Conservation (phyloP, 2,797 vertebrate species). For the Gobio occitaniae region DNA sequence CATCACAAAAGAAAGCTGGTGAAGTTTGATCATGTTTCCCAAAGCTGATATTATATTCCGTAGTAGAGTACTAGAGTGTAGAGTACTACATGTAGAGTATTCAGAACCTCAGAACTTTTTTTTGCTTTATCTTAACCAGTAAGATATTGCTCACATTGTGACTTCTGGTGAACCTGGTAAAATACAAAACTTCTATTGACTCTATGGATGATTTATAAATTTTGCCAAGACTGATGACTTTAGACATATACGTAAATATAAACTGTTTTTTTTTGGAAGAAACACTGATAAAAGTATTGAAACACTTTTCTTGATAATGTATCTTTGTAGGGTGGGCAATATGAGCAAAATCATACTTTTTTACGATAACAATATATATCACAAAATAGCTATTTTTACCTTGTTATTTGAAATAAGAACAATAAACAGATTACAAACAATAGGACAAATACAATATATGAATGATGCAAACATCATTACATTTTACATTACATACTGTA, state of each 20-base stretch:
- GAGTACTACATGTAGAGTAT: background rate
- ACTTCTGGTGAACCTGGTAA: background rate
- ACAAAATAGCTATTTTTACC: background rate
- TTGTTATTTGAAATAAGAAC: background rate
- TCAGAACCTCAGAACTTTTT: background rate
- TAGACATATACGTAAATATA: background rate
- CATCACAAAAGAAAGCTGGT: slow-evolving; percentile 43
- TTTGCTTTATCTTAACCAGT: background rate
- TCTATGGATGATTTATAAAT: background rate
- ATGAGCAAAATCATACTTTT: background rate
- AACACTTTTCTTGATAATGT: too few relatives aligned
- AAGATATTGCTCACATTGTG: background rate
- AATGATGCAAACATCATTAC: background rate
- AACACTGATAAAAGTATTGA: too few relatives aligned
- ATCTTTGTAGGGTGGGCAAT: too few relatives aligned
- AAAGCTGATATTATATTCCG: slow-evolving; percentile 1
- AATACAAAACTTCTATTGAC: background rate
- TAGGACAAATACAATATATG: background rate
- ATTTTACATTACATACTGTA: background rate
- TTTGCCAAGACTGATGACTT: background rate
- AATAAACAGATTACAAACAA: too few relatives aligned
- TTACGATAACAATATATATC: background rate
- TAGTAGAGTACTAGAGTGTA: background rate
- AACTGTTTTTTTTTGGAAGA: too few relatives aligned
- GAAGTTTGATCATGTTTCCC: slow-evolving; percentile 4